Percentiles rank a stretch among this genome's conserved stretches.
Evolutionary conservation across 2,888 invertebrate species (phyloP).

Genomic region (Scelioninae gen. 1): DNA sequence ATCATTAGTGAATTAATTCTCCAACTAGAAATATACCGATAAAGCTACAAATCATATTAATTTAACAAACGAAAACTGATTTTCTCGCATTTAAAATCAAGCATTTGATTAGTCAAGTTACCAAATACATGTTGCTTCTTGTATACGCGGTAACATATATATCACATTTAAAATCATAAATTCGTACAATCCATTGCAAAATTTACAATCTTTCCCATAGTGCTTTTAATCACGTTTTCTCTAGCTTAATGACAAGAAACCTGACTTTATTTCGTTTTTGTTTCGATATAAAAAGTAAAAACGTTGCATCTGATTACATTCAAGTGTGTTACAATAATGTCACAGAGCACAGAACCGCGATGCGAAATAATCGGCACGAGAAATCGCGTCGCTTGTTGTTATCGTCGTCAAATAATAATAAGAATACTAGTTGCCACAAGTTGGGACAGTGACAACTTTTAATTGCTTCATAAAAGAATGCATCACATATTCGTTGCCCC

Average conservation of each 20-base stretch:
- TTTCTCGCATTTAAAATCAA: no score
- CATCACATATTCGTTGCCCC: slow-evolving; percentile 43
- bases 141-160: no score
- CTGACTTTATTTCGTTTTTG: slow-evolving; percentile 3
- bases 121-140: no score
- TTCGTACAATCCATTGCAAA: no score
- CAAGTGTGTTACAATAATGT: slow-evolving; percentile 6
- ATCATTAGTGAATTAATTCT: no score
- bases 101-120: no score
- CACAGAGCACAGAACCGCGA: neutral
- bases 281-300: slow-evolving; percentile 39
- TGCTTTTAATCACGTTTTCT: slow-evolving; percentile 27
- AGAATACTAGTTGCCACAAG: slow-evolving; percentile 17
- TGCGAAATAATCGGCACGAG: slow-evolving; percentile 15
- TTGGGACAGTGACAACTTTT: slow-evolving; percentile 39
- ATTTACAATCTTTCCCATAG: no score
- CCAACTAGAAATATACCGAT: no score
- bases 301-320: slow-evolving; percentile 45
- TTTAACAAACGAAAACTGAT: no score
- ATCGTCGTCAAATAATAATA: slow-evolving; percentile 17
- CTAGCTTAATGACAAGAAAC: slow-evolving; percentile 22
- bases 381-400: slow-evolving; percentile 12
- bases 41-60: no score
- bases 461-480: slow-evolving; percentile 41
- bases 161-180: no score